Conservation (phyloP, 2,797 vertebrate species). For the Aphelocoma californica region DNA sequence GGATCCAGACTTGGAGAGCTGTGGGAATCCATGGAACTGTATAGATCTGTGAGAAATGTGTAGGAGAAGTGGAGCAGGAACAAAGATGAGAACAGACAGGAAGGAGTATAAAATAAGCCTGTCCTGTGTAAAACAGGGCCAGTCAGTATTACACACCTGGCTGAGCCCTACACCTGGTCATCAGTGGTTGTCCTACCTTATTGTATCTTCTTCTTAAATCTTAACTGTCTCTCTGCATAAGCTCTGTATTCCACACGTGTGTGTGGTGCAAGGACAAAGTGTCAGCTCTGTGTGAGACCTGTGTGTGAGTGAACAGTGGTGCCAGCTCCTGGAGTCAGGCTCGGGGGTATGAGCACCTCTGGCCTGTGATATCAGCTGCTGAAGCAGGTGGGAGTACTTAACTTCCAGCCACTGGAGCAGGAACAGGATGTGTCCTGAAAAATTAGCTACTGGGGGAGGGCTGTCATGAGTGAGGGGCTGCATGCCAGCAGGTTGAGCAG, state of each 20-base stretch:
- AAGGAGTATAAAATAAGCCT: background rate
- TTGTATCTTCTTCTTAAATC: background rate
- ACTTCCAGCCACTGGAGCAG: background rate
- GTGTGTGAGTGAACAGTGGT: background rate
- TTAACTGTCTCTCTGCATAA: background rate
- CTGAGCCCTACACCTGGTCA: background rate
- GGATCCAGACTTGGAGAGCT: background rate
- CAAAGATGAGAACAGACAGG: background rate
- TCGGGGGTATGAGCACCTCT: fast-evolving
- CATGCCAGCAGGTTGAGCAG: background rate
- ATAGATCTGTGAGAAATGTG: background rate
- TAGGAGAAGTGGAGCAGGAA: background rate
- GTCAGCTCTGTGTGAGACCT: background rate
- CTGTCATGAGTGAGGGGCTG: background rate
- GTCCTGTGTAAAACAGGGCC: background rate
- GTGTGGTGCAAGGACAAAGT: background rate
- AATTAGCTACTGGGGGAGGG: background rate
- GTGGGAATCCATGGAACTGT: background rate
- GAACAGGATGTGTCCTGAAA: background rate
- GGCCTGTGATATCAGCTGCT: background rate
- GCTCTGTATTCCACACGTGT: background rate
- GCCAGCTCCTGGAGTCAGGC: background rate
- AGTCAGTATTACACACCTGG: fast-evolving
- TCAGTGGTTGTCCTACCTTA: background rate
- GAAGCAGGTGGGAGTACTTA: fast-evolving